phyloP scores from a whole-genome alignment of 1,140 invertebrate species.

The Drosophila repletoides region DNA sequence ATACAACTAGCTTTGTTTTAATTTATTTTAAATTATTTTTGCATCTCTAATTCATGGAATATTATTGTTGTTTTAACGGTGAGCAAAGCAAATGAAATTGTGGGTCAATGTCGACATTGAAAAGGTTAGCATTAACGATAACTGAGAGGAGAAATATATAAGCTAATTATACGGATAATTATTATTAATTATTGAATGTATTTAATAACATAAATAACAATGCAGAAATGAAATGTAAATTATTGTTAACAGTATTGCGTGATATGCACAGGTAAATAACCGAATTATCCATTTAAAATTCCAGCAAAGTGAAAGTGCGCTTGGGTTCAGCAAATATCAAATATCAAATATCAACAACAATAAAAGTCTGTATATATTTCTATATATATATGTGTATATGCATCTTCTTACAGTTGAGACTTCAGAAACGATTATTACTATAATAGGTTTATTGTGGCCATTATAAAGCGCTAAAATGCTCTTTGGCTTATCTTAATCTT shows the following conservation, averaged over 20 bases:
- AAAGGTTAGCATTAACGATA: too few species aligned
- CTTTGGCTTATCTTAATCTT: conserved; percentile 31
- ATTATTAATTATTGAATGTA: too few species aligned
- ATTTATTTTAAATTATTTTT: background rate
- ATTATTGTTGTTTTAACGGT: background rate
- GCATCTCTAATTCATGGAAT: conserved; percentile 21
- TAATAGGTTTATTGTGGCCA: background rate
- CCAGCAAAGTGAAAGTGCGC: background rate
- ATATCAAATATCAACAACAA: background rate
- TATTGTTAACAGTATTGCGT: too few species aligned
- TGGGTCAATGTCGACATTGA: conserved; percentile 1
- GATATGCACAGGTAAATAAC: too few species aligned
- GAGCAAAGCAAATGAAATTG: background rate
- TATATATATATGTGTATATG: background rate
- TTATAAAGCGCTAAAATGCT: conserved; percentile 18
- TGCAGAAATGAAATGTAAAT: too few species aligned
- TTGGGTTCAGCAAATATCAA: too few species aligned
- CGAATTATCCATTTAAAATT: too few species aligned
- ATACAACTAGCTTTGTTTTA: background rate
- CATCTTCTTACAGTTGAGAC: background rate
- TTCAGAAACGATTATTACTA: background rate
- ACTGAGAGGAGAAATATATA: too few species aligned
- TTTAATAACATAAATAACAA: too few species aligned
- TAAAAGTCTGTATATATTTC: background rate
- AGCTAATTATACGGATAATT: too few species aligned